Evolutionary conservation across 2,797 vertebrate genomes (phyloP), one percentile per base, ranked within the genome.

Genomic region (Chelonia mydas): DNA sequence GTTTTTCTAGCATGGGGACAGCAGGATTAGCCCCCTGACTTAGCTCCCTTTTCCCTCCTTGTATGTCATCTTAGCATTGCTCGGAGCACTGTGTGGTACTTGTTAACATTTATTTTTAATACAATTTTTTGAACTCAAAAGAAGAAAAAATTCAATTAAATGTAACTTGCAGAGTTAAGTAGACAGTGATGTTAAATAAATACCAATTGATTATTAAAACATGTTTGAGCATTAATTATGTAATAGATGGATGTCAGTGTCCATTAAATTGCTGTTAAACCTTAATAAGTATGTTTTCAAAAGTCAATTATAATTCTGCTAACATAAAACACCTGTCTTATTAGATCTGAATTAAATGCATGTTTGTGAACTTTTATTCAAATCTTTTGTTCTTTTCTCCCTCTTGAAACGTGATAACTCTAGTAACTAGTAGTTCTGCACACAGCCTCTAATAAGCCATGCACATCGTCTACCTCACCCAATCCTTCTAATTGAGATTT

Each of bases 261-360:
- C 79, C 17, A 61, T 96, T 95, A 57, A 28, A 31, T 19, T 53
- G 37, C 72, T 94, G 83, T 93, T 90, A 83, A 84, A 90, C 86
- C 33, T 84, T 50, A 76, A 41, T 90, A 90, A 92, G 68, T 53
- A 25, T 92, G 57, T 49, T 91, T 87, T 59, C 78, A 85, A 10
- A 92, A 93, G 87, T 88, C 84, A 94, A 1, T 95, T 93, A 53
- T 81, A 83, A 83, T 95, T 90, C 91, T 94, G 50, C 68, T 77
- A 91, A 53, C 65, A 92, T 83, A 83, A 82, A 41, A 41, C 65
- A 90, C 47, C 76, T 84, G 65, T 93, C 79, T 83, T 86, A 68
- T 94, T 94, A 90, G 28, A 83, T 95, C 81, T 94, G 95, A 97
- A 89, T 93, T 95, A 97, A 94, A 82, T 89, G 81, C 79, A 95